Base-by-base conservation (phyloP, 2,113 vertebrate genomes). In the Beaufortia kweichowensis region DNA sequence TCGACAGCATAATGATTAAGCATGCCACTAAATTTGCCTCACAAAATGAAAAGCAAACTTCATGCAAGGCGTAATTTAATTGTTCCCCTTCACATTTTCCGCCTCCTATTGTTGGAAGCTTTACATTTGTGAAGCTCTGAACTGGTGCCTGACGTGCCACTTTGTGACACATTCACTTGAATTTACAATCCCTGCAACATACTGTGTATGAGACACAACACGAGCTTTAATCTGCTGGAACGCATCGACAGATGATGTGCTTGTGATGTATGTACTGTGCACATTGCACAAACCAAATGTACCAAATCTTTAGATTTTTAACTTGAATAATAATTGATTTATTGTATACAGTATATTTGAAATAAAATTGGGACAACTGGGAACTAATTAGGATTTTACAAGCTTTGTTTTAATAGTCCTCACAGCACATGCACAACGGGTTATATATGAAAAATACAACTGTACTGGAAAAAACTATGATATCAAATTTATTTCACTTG, bases 1-100 rank as follows among this genome's bases (percentile, higher is more conserved):
- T 92, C 89, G 89, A 93, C 91, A 92, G 90, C 91, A 92, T 91
- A 91, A 92, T 92, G 90, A 92, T 92, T 93, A 91, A 91, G 87
- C 89, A 84, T 85, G 84, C 86, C 91, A 87, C 89, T 91, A 91
- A 92, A 92, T 92, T 92, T 93, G 91, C 91, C 90, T 91, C 88
- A 85, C 90, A 92, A 92, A 93, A 93, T 93, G 91, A 93, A 92
- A 92, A 92, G 92, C 92, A 93, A 93, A 92, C 92, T 92, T 92
- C 90, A 92, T 91, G 91, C 90, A 91, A 92, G 89, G 90, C 90
- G 88, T 93, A 92, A 92, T 92, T 92, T 91, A 92, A 92, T 93
- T 93, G 91, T 92, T 92, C 92, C 90, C 81, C 90, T 91, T 89
- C 89, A 90, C 91, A 92, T 92, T 91, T 91, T 91, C 90, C 89